Evolutionary conservation across 2,113 vertebrate genomes (phyloP).

Genomic region (Calidris pugnax): DNA sequence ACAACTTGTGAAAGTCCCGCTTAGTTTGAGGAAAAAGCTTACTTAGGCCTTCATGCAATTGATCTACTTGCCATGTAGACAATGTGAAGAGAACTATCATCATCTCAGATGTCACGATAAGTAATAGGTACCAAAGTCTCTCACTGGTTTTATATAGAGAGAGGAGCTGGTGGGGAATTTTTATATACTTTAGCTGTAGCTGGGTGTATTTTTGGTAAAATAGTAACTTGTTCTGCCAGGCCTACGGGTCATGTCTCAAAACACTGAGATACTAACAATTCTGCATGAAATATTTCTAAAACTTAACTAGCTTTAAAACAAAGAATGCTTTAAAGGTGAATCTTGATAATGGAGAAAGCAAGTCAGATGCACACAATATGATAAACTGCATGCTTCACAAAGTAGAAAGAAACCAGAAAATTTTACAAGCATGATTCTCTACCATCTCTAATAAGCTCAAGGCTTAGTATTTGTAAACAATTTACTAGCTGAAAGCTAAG

Average conservation of each 20-base stretch:
- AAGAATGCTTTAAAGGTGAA: neutral
- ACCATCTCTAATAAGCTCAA: neutral
- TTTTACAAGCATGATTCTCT: neutral
- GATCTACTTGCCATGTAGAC: neutral
- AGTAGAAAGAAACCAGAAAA: neutral
- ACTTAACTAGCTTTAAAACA: neutral
- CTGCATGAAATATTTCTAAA: neutral
- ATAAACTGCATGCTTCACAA: neutral
- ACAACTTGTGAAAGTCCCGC: neutral
- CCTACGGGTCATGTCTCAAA: neutral
- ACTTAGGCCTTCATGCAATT: neutral
- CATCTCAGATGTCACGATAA: neutral
- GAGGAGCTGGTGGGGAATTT: neutral
- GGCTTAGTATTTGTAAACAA: neutral
- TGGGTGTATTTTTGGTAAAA: neutral
- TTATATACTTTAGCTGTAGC: neutral
- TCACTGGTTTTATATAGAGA: neutral
- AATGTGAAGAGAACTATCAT: neutral
- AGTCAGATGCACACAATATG: neutral
- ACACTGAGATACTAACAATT: neutral
- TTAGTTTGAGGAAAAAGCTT: neutral
- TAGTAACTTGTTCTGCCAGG: neutral
- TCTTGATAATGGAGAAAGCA: neutral
- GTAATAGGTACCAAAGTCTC: neutral
- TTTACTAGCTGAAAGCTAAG: neutral